Evolutionary conservation across 1,140 invertebrate species (phyloP), one percentile per base, ranked within the genome.

Genomic region (Bicyclus anynana): DNA sequence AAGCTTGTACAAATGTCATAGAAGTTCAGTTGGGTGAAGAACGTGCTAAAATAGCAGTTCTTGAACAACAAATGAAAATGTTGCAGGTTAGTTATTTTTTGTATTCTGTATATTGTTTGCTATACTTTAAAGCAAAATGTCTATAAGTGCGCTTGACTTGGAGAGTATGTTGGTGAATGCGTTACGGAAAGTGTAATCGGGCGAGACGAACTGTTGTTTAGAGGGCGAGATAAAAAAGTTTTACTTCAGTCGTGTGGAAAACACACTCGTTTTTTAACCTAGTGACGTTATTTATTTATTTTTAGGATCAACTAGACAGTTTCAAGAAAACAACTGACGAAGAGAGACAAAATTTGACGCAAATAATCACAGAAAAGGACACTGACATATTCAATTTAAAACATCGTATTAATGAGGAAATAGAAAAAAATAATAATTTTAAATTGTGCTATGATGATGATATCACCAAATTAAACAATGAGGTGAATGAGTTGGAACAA

Each of bases 21-120:
- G 84, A 82, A 64, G 83, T 86, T 1, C 83, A 86, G 40, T 59
- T 86, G 14, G 63, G 67, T 6, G 83, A 88, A 54, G 85, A 88
- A 48, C 72, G 77, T 59, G 80, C 83, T 1, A 84, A 83, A 55
- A 75, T 79, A 27, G 72, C 70, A 16, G 42, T 71, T 10, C 54
- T 86, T 0, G 73, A 77, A 67, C 74, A 77, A 67, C 79, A 84
- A 53, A 74, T 85, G 14, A 63, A 84, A 57, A 40, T 38, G n/a
- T 72, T 87, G 23, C 77, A 85, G 78, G 84, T 80, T 47, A 14
- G 40, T 44, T 33, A 33, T 12, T 33, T 33, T 2, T 35, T 9
- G n/a, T 27, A 7, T 18, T 44, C 27, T 27, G 27, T 40, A 50
- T 44, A 20, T 18, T 4, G 21, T 40, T 38, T 5, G 5, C 9